phyloP scores from a whole-genome alignment of 2,888 invertebrate species.

The Microctonus brassicae region DNA sequence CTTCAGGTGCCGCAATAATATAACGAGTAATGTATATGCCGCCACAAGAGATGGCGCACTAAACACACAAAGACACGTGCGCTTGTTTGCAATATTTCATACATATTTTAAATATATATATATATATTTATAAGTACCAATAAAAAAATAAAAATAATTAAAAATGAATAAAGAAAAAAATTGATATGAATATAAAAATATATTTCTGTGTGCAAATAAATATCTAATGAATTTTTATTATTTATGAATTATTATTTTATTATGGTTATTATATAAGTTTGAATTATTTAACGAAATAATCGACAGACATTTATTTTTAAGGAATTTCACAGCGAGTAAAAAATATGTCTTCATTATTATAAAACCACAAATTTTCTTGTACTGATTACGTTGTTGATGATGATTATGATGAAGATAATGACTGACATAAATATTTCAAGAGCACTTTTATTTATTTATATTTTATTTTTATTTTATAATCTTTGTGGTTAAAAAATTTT shows the following conservation, averaged over 20 bases:
- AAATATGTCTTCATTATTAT: not conserved
- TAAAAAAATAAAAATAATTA: not conserved
- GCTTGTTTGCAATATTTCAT: too few relatives aligned
- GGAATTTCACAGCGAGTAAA: not conserved
- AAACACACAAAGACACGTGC: not conserved
- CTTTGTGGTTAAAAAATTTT: not conserved
- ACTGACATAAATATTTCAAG: too few relatives aligned
- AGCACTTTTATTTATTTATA: not conserved
- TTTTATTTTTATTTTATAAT: not conserved
- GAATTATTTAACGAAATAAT: not conserved
- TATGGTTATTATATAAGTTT: not conserved
- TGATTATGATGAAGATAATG: too few relatives aligned
- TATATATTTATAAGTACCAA: too few relatives aligned
- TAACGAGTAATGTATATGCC: not conserved
- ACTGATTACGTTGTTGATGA: too few relatives aligned
- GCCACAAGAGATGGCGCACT: not conserved
- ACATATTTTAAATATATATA: too few relatives aligned
- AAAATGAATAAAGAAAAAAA: too few relatives aligned
- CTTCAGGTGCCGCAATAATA: constrained; percentile 25
- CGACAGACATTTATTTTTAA: not conserved
- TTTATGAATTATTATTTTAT: too few relatives aligned
- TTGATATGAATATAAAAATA: too few relatives aligned
- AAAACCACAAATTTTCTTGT: not conserved
- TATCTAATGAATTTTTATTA: too few relatives aligned
- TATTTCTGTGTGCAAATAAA: too few relatives aligned